These are phyloP conservation scores for Ferdinandea cuprea DNA, from an alignment of 2,888 invertebrate genomes.

Conservation along the genomic window DNA sequence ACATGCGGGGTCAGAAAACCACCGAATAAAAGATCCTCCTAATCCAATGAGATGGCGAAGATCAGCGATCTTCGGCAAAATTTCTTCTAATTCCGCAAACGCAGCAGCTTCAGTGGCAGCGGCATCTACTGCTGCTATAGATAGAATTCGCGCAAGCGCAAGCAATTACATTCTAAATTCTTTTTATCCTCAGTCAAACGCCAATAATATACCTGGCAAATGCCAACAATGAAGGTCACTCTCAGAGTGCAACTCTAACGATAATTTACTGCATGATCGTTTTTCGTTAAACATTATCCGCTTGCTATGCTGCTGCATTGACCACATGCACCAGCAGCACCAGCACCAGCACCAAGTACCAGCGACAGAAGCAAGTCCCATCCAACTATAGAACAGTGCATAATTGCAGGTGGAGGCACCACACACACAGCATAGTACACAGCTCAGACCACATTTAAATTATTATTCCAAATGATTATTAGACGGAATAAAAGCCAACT, in stretches of 20 bases:
- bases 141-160: constrained; percentile 51
- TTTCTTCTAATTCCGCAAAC: constrained; percentile 11
- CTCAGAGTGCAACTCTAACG: constrained; percentile 66
- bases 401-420: constrained; percentile 71
- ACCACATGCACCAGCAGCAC: constrained; percentile 41
- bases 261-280: constrained; percentile 74
- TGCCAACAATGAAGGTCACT: constrained; percentile 74
- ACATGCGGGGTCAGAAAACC: background rate
- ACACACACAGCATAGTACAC: constrained; percentile 28
- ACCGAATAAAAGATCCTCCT: too few relatives aligned
- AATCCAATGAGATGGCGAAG: background rate
- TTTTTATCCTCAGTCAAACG: constrained; percentile 61
- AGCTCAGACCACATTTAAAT: constrained; percentile 70
- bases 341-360: background rate
- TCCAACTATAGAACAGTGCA: constrained; percentile 45
- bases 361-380: constrained; percentile 41
- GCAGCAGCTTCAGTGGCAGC: constrained; percentile 26
- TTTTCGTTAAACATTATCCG: constrained; percentile 67
- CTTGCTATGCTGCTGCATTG: constrained; percentile 35
- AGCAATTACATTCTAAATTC: constrained; percentile 73
- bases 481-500: constrained; percentile 55
- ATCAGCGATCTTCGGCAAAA: constrained; percentile 6
- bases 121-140: constrained; percentile 17
- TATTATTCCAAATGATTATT: constrained; percentile 74
- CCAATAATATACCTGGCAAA: constrained; percentile 66